These are phyloP conservation scores for Virgularia gustaviana DNA, from an alignment of 92 coral and sea anemone species.

Conservation along the genomic window DNA sequence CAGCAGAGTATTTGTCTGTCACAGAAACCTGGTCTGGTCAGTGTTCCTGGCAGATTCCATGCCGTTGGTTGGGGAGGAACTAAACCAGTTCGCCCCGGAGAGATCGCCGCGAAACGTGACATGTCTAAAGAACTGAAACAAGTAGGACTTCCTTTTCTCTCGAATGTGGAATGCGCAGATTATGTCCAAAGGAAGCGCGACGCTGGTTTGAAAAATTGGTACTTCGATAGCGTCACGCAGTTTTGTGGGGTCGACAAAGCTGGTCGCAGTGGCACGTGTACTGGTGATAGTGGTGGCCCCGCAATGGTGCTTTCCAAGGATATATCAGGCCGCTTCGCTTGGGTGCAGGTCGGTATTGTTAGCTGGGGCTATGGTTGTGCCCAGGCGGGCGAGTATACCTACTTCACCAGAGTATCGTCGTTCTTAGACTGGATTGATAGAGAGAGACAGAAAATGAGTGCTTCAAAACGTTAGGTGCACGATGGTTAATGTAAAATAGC, in stretches of 20 bases:
- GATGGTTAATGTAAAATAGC: too few relatives aligned
- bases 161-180: constrained; percentile 37
- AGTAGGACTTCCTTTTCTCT: constrained; percentile 51
- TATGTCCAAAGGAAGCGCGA: not conserved
- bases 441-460: too few relatives aligned
- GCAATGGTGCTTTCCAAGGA: constrained; percentile 4
- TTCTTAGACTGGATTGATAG: constrained; percentile 2
- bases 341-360: constrained; percentile 24
- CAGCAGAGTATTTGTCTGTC: constrained; percentile 50
- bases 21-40: constrained; percentile 8
- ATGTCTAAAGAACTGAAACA: constrained; percentile 54
- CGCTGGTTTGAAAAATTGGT: not conserved
- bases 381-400: constrained; percentile 20
- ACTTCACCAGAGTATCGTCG: constrained; percentile 10
- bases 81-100: not conserved
- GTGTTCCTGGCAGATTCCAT: constrained; percentile 22
- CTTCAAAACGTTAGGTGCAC: too few relatives aligned
- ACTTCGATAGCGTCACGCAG: constrained; percentile 44
- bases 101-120: not conserved
- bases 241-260: constrained; percentile 67
- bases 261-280: constrained; percentile 52
- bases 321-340: not conserved
- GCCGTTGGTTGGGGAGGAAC: constrained; percentile 69
- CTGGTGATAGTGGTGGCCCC: constrained; percentile 70
- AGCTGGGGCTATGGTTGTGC: constrained; percentile 41